These are phyloP conservation scores for Tetraneura akinire DNA, from an alignment of 1,140 invertebrate genomes.

Conservation along the genomic window DNA sequence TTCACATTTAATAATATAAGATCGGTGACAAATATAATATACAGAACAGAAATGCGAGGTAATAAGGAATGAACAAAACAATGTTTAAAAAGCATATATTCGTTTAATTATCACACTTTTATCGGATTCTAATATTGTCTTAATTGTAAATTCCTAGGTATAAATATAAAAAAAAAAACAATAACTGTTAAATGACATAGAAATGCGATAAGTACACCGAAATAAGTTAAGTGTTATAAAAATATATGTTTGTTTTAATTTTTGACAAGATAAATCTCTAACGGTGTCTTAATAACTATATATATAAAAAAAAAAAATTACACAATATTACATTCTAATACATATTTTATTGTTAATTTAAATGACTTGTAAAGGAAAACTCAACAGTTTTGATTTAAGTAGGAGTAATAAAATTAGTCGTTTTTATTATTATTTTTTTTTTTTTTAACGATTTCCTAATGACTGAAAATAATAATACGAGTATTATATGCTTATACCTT, in stretches of 20 bases:
- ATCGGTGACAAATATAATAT: too few species aligned
- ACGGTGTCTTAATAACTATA: too few species aligned
- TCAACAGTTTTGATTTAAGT: conserved; percentile 48
- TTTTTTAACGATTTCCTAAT: conserved; percentile 32
- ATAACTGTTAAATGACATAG: conserved; percentile 2
- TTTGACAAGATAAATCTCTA: conserved; percentile 5
- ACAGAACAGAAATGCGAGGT: too few species aligned
- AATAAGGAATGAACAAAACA: neutral
- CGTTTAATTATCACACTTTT: conserved; percentile 29
- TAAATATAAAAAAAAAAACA: conserved; percentile 11
- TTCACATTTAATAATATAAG: too few species aligned
- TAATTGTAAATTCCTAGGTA: conserved; percentile 31
- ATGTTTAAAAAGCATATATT: conserved; percentile 35
- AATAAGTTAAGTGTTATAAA: conserved; percentile 14
- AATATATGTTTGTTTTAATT: conserved; percentile 4
- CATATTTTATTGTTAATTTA: conserved; percentile 44
- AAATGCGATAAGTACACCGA: neutral
- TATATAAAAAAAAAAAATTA: neutral
- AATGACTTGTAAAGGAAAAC: conserved; percentile 33
- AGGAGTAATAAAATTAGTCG: conserved; percentile 43
- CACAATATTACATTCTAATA: neutral
- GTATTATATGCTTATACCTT: conserved; percentile 31
- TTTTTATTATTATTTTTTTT: neutral
- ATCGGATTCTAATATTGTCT: neutral
- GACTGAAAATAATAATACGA: conserved; percentile 40